Conservation (phyloP, 2,888 invertebrate genomes). For the Dicycla oo region DNA sequence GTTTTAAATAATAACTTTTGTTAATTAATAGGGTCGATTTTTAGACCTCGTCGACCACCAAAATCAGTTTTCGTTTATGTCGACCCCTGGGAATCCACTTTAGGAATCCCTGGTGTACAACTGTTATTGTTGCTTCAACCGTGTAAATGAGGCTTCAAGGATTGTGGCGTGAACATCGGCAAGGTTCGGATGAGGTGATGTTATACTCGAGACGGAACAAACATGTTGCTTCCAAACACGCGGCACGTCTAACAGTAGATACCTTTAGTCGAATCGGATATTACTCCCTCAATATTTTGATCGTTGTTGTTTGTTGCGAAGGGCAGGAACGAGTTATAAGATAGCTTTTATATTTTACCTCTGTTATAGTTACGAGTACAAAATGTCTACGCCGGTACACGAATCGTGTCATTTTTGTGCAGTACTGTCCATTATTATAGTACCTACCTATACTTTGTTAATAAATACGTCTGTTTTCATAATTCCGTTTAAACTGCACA, state of each 20-base stretch:
- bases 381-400: slow-evolving; percentile 76
- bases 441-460: slow-evolving; percentile 63
- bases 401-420: slow-evolving; percentile 71
- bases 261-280: slow-evolving; percentile 77
- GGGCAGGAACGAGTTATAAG: slow-evolving; percentile 78
- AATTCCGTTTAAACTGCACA: slow-evolving; percentile 69
- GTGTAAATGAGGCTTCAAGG: slow-evolving; percentile 1
- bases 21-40: too few species aligned
- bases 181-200: slow-evolving; percentile 37
- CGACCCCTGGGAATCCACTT: too few species aligned
- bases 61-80: too few species aligned
- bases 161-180: slow-evolving; percentile 6
- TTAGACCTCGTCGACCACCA: too few species aligned
- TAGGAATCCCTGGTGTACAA: too few species aligned
- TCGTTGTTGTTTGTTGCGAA: slow-evolving; percentile 82
- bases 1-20: too few species aligned
- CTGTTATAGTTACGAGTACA: slow-evolving; percentile 82
- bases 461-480: slow-evolving; percentile 69
- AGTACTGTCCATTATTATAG: slow-evolving; percentile 72
- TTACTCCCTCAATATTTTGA: slow-evolving; percentile 78
- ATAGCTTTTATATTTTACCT: slow-evolving; percentile 87
- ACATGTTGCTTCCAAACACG: slow-evolving; percentile 68
- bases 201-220: slow-evolving; percentile 43
- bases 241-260: slow-evolving; percentile 71
- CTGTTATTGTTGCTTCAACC: neutral